Evolutionary conservation across 2,797 vertebrate genomes (phyloP), one percentile per base, ranked within the genome.

Genomic region (Poeciliopsis gracilis): DNA sequence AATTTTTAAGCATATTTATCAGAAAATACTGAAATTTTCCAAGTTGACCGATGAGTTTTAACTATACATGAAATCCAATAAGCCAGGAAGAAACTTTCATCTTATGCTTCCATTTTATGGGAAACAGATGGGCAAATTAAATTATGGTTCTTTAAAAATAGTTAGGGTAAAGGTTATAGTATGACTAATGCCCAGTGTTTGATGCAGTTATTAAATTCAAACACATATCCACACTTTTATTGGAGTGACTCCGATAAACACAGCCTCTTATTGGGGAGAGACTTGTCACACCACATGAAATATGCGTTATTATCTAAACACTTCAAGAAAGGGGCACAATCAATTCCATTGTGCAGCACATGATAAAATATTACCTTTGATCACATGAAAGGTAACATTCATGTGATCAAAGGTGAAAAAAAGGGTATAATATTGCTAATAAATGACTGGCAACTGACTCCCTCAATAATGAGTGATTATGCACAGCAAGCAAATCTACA

Each of bases 331-430:
- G 1, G 4, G 7, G 3, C 3, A 67, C 47, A 41, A 4, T 2
- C 46, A 8, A 75, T 1, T 0, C 9, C 23, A 18, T 20, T 69
- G 28, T 20, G 75, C 10, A 77, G 75, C 41, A 25, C 2, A 38
- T 41, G 83, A 87, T 41, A 85, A 87, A 87, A 76, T 30, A 1
- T 38, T 13, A 81, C 75, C 83, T 89, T 88, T 84, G 78, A 78
- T 74, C 77, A 72, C 9, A 28, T 67, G 41, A 45, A 38, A 38
- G 36, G 36, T 38, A 38, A 38, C 5, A 5, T 5, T 38, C 5
- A 38, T 5, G 36, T 38, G 36, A 38, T 38, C 36, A 38, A 5
- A 38, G 36, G 36, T 38, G 36, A 38, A 82, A 70, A 47, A 7
- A 43, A 10, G 0, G 30, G 25, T 11, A 57, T 25, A 55, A 73